A percentile compares a stretch with the other conserved stretches of the same genome.
These are phyloP conservation scores for Heliconius erato DNA, from an alignment of 2,888 invertebrate genomes.

Conservation along the genomic window DNA sequence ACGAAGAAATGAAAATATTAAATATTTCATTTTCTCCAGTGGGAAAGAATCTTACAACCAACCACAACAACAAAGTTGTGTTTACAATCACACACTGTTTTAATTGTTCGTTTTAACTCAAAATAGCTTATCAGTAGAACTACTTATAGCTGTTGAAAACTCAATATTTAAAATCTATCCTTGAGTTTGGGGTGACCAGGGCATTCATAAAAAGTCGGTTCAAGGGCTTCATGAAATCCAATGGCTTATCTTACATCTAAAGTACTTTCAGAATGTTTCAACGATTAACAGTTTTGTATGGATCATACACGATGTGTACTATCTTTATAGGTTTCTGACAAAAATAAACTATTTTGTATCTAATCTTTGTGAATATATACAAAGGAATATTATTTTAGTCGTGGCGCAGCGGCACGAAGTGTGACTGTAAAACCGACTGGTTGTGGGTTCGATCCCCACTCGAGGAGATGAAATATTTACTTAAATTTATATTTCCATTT, in stretches of 20 bases:
- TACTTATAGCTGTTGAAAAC: slow-evolving; percentile 32
- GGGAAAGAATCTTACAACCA: too few relatives aligned
- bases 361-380: background rate
- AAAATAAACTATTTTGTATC: background rate
- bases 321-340: background rate
- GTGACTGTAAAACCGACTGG: too few relatives aligned
- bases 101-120: background rate
- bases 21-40: too few relatives aligned
- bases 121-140: background rate
- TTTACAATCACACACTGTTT: background rate
- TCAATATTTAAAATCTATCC: slow-evolving; percentile 60
- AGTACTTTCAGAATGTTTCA: slow-evolving; percentile 39
- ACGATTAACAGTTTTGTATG: slow-evolving; percentile 4
- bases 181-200: slow-evolving; percentile 62
- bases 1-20: too few relatives aligned
- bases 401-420: too few relatives aligned
- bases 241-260: slow-evolving; percentile 71
- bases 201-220: slow-evolving; percentile 61
- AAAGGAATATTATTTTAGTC: background rate
- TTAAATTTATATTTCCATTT: too few relatives aligned
- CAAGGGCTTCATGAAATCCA: slow-evolving; percentile 77
- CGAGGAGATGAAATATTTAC: too few relatives aligned
- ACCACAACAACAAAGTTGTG: too few relatives aligned
- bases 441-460: too few relatives aligned
- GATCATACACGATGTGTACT: background rate